Evolutionary conservation across 2,797 vertebrate species (phyloP).

Genomic region (Leptoclinus maculatus): DNA sequence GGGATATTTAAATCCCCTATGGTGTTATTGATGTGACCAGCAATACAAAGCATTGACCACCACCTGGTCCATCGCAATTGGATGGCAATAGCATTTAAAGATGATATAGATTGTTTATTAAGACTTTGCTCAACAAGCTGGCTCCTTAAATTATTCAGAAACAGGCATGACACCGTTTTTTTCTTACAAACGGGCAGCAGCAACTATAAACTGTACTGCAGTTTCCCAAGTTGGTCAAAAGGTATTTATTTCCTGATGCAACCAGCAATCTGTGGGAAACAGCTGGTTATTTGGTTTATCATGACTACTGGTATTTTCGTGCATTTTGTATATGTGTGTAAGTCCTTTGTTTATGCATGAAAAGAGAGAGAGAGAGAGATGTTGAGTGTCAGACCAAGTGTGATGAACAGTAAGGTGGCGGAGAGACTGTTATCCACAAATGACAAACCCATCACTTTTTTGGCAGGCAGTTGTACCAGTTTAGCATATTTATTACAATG

Average conservation of each 20-base stretch:
- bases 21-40: constrained; percentile 79
- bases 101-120: constrained; percentile 6
- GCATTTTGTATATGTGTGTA: constrained; percentile 21
- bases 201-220: background rate
- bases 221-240: constrained; percentile 20
- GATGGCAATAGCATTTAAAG: constrained; percentile 41
- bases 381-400: constrained; percentile 19
- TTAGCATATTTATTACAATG: constrained; percentile 71
- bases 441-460: constrained; percentile 58
- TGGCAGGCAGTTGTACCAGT: constrained; percentile 51
- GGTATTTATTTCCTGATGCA: constrained; percentile 11
- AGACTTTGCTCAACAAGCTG: background rate
- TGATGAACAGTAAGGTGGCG: constrained; percentile 29
- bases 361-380: constrained; percentile 16
- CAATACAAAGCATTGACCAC: constrained; percentile 68
- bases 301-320: constrained; percentile 31
- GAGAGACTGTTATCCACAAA: constrained; percentile 37
- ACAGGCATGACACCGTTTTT: background rate
- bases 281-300: constrained; percentile 47
- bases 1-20: constrained; percentile 64
- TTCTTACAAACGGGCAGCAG: background rate
- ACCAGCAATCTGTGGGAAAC: constrained; percentile 6
- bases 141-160: background rate
- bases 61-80: constrained; percentile 31
- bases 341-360: constrained; percentile 37